A percentile compares a stretch with the other conserved stretches of the same genome.
Conservation (phyloP, 2,888 invertebrate genomes). For the Thelaira solivaga region DNA sequence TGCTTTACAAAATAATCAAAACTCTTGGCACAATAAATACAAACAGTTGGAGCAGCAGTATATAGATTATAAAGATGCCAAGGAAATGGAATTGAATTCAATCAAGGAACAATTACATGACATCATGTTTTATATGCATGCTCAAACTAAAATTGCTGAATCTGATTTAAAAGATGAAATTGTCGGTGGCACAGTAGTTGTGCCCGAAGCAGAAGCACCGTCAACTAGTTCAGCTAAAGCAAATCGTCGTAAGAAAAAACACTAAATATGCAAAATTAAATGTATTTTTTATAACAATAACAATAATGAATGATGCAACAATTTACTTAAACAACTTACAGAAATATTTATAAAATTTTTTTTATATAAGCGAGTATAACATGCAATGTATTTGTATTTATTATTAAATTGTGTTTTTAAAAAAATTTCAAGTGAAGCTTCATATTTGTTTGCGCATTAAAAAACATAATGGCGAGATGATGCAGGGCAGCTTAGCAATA, state of each 20-base stretch:
- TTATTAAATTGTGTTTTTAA: constrained; percentile 46
- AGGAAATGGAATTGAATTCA: constrained; percentile 85
- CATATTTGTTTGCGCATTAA: not conserved
- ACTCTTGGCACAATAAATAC: constrained; percentile 83
- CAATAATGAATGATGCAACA: no score
- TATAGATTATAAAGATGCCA: constrained; percentile 80
- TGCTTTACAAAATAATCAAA: constrained; percentile 86
- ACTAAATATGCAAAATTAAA: constrained; percentile 57
- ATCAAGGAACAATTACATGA: constrained; percentile 95
- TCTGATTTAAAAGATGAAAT: constrained; percentile 75
- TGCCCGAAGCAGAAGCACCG: constrained; percentile 69
- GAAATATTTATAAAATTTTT: constrained; percentile 35
- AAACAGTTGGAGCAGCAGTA: constrained; percentile 79
- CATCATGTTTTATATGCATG: constrained; percentile 97
- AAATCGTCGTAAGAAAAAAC: constrained; percentile 72
- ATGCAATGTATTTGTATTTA: constrained; percentile 55
- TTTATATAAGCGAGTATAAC: no score
- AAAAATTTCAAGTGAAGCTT: constrained; percentile 8
- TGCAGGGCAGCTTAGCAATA: no score
- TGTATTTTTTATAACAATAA: constrained; percentile 10
- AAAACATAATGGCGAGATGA: not conserved
- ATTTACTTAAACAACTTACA: constrained; percentile 32
- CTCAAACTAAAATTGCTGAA: constrained; percentile 80
- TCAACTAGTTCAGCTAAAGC: constrained; percentile 63
- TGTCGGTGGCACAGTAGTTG: constrained; percentile 72